Base-by-base conservation (phyloP, 2,888 invertebrate genomes). In the Oligia strigilis region DNA sequence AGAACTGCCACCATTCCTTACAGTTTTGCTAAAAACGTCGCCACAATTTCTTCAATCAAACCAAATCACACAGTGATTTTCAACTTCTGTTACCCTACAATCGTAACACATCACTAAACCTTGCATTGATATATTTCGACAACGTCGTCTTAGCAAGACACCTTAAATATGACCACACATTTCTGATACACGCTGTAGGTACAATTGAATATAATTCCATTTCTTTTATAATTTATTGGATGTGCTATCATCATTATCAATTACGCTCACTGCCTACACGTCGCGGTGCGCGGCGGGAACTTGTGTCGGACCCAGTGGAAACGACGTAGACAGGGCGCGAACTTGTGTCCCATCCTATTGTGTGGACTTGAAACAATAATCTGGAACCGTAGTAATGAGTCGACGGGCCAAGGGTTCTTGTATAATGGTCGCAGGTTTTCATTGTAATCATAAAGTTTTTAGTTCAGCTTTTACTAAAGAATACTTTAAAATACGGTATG, bases 321-420 rank as follows among this genome's bases (percentile, higher is more conserved):
- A 90, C 77, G 71, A 36, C 92, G 87, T 88, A 95, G 94, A 94
- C 92, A 90, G 92, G 93, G 94, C 94, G 93, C 94, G 95, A 95
- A 95, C 95, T 95, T 94, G 94, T 93, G 92, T 94, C 93, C 94
- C 94, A 93, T 95, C 93, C 95, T 92, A 96, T 96, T 96, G 96
- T 95, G 93, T 94, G 94, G 95, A 95, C 95, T 94, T 93, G 94
- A 95, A 96, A 96, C 95, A 96, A 95, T 96, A 95, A 96, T 95
- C 94, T 95, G 94, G 93, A 94, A 94, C 93, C 92, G 93, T 92
- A 92, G 94, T 95, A 95, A 95, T 96, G 95, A 95, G 95, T 94
- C 93, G 91, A 91, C 91, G 90, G 92, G 92, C 92, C 92, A 91
- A 85, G 82, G 86, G 80, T n/a, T 73, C 77, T 67, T 92, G 87